These are phyloP conservation scores for Tychaedon coryphoeus DNA, from an alignment of 2,113 vertebrate genomes.

Conservation along the genomic window DNA sequence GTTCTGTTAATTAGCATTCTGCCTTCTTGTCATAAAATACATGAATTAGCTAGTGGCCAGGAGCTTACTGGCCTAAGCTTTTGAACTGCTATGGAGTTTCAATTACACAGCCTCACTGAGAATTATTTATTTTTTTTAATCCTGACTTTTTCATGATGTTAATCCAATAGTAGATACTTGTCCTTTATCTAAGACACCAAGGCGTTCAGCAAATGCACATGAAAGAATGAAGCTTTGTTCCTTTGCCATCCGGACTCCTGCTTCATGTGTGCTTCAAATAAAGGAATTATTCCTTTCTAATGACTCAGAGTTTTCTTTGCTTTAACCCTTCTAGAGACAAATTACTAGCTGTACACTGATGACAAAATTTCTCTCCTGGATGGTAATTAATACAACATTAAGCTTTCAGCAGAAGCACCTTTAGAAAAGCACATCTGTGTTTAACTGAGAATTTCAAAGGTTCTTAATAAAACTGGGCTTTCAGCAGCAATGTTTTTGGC, in stretches of 20 bases:
- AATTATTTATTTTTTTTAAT: conserved; percentile 13
- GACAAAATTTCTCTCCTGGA: neutral
- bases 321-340: neutral
- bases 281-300: conserved; percentile 21
- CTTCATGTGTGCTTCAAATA: conserved; percentile 9
- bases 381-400: neutral
- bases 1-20: conserved; percentile 3
- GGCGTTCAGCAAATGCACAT: neutral
- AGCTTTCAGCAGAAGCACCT: neutral
- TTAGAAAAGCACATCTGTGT: neutral
- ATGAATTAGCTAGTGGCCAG: neutral
- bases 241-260: conserved; percentile 23
- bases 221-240: conserved; percentile 66
- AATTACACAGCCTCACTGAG: neutral
- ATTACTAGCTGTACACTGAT: neutral
- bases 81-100: conserved; percentile 1
- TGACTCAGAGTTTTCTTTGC: conserved; percentile 21
- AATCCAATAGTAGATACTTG: conserved; percentile 52
- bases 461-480: neutral
- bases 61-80: conserved; percentile 29
- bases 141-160: conserved; percentile 53
- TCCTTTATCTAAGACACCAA: conserved; percentile 52
- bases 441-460: neutral
- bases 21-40: conserved; percentile 23
- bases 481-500: neutral